Evolutionary conservation across 2,113 vertebrate genomes (phyloP).

Genomic region (Sceloporus undulatus): DNA sequence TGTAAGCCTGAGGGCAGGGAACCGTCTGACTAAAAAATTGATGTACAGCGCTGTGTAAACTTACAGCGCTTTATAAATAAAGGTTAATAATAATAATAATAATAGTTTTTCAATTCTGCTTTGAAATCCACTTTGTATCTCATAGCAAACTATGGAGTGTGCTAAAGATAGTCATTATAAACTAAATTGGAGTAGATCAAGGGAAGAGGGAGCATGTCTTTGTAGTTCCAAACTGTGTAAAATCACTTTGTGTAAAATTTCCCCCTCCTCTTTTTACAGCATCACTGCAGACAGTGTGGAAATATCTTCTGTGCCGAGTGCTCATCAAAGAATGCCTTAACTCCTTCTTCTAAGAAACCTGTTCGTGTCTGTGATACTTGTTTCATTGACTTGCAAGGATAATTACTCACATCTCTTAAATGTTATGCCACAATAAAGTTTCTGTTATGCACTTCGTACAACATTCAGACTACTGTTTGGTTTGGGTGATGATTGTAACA

Average conservation of each 20-base stretch:
- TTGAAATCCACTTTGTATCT: not conserved
- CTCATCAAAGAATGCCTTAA: slow-evolving; percentile 92
- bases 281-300: slow-evolving; percentile 97
- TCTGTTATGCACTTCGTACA: slow-evolving; percentile 85
- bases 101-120: not conserved
- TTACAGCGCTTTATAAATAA: too few relatives aligned
- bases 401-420: slow-evolving; percentile 66
- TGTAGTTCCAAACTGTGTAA: not conserved
- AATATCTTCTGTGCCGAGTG: slow-evolving; percentile 99
- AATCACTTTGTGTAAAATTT: fast-evolving
- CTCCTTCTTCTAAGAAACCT: slow-evolving; percentile 97
- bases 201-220: not conserved
- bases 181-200: not conserved
- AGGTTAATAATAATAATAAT: too few relatives aligned
- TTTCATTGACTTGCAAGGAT: slow-evolving; percentile 95
- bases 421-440: slow-evolving; percentile 76
- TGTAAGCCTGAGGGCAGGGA: too few relatives aligned
- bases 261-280: slow-evolving; percentile 80
- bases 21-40: too few relatives aligned
- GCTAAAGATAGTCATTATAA: not conserved
- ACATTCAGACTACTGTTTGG: slow-evolving; percentile 79
- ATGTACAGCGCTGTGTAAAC: too few relatives aligned
- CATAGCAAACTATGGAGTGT: not conserved
- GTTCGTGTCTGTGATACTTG: slow-evolving; percentile 95
- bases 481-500: slow-evolving; percentile 81